Evolutionary conservation across 1,140 invertebrate genomes (phyloP).

Genomic region (Sitodiplosis mosellana): DNA sequence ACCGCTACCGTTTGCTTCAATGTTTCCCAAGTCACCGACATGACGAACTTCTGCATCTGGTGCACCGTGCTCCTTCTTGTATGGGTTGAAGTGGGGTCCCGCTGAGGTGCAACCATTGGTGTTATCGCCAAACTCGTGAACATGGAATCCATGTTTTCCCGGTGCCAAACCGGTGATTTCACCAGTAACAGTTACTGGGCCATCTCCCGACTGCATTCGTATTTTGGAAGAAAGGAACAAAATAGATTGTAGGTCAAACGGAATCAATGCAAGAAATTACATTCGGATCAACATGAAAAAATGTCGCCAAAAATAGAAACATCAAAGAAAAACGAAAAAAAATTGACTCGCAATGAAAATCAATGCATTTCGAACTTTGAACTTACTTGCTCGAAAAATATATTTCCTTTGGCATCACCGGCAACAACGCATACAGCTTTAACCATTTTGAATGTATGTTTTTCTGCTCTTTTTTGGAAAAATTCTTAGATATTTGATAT

Average conservation of each 20-base stretch:
- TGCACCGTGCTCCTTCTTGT: slow-evolving; percentile 65
- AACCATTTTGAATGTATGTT: slow-evolving; percentile 13
- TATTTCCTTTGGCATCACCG: slow-evolving; percentile 63
- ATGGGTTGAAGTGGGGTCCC: slow-evolving; percentile 90
- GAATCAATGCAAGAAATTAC: too few species aligned
- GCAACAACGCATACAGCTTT: slow-evolving; percentile 76
- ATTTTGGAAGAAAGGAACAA: neutral
- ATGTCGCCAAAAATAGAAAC: too few species aligned
- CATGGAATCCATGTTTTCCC: slow-evolving; percentile 75
- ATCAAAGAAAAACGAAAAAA: neutral
- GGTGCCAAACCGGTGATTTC: slow-evolving; percentile 46
- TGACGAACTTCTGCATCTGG: slow-evolving; percentile 58
- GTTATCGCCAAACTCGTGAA: slow-evolving; percentile 94
- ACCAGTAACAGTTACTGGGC: slow-evolving; percentile 46
- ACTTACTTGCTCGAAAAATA: slow-evolving; percentile 62
- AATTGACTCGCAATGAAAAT: neutral
- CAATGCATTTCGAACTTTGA: slow-evolving; percentile 10
- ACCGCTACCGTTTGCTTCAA: slow-evolving; percentile 50
- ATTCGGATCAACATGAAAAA: too few species aligned
- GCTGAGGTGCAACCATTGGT: slow-evolving; percentile 92
- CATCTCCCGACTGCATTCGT: slow-evolving; percentile 12
- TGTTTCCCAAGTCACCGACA: slow-evolving; percentile 84
- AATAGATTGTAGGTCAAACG: neutral
- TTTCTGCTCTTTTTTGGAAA: neutral
- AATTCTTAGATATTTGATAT: too few species aligned